phyloP scores from a whole-genome alignment of 2,797 vertebrate genomes.

The Centropyge bicolor region DNA sequence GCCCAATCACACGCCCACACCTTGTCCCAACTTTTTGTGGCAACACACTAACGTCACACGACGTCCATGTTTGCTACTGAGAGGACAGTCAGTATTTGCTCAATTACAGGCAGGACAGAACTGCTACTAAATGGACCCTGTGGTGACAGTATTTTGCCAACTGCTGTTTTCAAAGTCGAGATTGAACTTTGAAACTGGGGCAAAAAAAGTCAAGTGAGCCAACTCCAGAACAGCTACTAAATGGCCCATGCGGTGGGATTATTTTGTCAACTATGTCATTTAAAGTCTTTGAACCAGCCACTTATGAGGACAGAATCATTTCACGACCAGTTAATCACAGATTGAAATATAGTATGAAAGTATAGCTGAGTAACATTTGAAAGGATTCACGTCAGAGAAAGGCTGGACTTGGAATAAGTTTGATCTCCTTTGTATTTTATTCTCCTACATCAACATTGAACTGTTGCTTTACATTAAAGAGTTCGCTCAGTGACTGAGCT shows the following conservation, averaged over 20 bases:
- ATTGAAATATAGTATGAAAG: neutral
- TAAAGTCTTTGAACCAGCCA: neutral
- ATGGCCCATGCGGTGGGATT: neutral
- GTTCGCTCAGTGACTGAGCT: neutral
- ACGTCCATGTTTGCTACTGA: conserved; percentile 29
- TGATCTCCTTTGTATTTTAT: neutral
- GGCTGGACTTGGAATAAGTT: neutral
- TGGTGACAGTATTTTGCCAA: conserved; percentile 23
- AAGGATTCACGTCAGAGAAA: conserved; percentile 4
- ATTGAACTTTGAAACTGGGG: conserved; percentile 10
- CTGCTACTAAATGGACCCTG: neutral
- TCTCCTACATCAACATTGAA: neutral
- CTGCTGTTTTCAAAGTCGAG: conserved; percentile 1
- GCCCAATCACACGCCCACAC: conserved; percentile 17
- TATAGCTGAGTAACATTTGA: neutral
- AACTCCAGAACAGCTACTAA: conserved; percentile 1
- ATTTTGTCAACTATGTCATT: neutral
- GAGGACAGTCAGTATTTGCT: conserved; percentile 18
- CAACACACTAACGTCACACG: conserved; percentile 29
- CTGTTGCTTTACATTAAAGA: neutral
- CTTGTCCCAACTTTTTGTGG: conserved; percentile 22
- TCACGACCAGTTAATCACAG: neutral
- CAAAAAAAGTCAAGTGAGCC: neutral
- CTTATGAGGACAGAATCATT: neutral
- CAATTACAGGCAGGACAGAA: conserved; percentile 30